Evolutionary conservation across 2,797 vertebrate species (phyloP).

Genomic region (Myoxocephalus aenaeus): DNA sequence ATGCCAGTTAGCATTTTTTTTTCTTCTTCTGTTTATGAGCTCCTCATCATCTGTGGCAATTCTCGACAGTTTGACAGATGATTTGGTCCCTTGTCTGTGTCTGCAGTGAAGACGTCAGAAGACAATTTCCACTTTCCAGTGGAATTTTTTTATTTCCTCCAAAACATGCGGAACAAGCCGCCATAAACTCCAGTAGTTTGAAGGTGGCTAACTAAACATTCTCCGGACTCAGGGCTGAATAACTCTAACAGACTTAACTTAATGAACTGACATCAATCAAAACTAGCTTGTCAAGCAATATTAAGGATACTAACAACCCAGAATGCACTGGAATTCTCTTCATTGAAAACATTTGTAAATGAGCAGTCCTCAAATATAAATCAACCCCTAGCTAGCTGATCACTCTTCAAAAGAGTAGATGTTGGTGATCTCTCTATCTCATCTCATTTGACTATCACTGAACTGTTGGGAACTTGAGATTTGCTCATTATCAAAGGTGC

Average conservation of each 20-base stretch:
- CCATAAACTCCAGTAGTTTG: background rate
- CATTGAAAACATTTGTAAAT: background rate
- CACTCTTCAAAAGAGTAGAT: conserved; percentile 20
- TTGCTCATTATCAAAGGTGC: conserved; percentile 57
- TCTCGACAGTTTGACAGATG: conserved; percentile 2
- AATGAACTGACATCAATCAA: background rate
- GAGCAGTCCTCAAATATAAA: background rate
- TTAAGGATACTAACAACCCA: background rate
- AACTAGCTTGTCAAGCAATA: background rate
- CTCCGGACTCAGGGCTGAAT: background rate
- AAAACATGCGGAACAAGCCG: background rate
- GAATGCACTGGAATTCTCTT: background rate
- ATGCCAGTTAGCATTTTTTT: background rate
- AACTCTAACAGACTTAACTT: background rate
- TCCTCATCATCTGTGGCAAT: background rate
- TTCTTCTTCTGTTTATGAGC: background rate
- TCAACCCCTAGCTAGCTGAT: conserved; percentile 9
- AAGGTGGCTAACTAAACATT: conserved; percentile 2
- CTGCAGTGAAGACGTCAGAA: background rate
- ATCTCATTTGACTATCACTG: conserved; percentile 47
- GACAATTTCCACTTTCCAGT: background rate
- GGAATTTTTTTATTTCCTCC: background rate
- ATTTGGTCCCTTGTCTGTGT: background rate
- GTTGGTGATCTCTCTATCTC: conserved; percentile 29
- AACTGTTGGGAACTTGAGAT: conserved; percentile 29